These are phyloP conservation scores for Drosophila mercatorum DNA, from an alignment of 2,888 invertebrate species.

Conservation along the genomic window DNA sequence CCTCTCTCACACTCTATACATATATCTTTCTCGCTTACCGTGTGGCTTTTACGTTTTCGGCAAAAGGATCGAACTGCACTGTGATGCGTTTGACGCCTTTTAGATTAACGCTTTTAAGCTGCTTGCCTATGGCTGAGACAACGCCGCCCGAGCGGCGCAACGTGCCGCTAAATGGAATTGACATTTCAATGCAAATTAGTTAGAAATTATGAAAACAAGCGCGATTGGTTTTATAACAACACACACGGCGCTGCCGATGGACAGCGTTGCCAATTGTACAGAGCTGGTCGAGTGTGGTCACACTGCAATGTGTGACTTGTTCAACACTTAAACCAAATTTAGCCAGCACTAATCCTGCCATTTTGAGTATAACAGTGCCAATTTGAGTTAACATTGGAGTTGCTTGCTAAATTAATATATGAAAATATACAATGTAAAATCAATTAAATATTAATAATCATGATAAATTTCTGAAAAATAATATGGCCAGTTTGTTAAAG, in stretches of 20 bases:
- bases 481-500: background rate
- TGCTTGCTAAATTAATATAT: background rate
- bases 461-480: background rate
- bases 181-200: slow-evolving; percentile 85
- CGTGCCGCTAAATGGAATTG: slow-evolving; percentile 90
- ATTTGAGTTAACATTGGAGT: slow-evolving; percentile 37
- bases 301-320: slow-evolving; percentile 1
- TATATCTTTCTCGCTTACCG: slow-evolving; percentile 82
- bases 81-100: slow-evolving; percentile 91
- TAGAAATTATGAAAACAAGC: slow-evolving; percentile 32
- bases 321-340: slow-evolving; percentile 17
- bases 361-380: slow-evolving; percentile 42
- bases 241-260: slow-evolving; percentile 39
- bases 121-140: slow-evolving; percentile 90
- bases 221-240: slow-evolving; percentile 59
- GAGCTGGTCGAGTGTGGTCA: slow-evolving; percentile 10
- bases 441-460: background rate
- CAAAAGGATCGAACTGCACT: slow-evolving; percentile 94
- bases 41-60: slow-evolving; percentile 88
- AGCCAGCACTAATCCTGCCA: slow-evolving; percentile 26
- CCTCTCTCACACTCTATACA: background rate
- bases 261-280: slow-evolving; percentile 33
- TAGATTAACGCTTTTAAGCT: slow-evolving; percentile 89
- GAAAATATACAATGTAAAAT: background rate
- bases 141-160: slow-evolving; percentile 88